Evolutionary conservation across 2,888 invertebrate species (phyloP).

Genomic region (Noctua fimbriata): DNA sequence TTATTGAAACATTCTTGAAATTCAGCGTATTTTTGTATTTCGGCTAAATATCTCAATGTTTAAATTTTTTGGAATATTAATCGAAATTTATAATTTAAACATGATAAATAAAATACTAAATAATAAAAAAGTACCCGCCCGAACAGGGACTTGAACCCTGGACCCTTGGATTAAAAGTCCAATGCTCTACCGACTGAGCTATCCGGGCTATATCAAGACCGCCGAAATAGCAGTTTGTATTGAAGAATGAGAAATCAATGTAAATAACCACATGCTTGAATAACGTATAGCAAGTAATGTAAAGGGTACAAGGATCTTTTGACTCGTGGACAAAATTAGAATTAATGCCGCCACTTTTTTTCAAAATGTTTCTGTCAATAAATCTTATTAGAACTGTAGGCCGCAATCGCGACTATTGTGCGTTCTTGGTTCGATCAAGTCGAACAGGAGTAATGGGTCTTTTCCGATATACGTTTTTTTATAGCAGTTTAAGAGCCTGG

Average conservation of each 20-base stretch:
- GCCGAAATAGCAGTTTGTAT: constrained; percentile 16
- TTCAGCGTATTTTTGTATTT: background rate
- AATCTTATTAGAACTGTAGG: background rate
- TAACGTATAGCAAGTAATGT: background rate
- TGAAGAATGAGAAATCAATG: background rate
- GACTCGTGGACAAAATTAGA: background rate
- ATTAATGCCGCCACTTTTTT: background rate
- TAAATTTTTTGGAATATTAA: background rate
- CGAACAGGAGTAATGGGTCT: background rate
- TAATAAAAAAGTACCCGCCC: constrained; percentile 82
- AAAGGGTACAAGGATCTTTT: background rate
- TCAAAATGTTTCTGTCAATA: background rate
- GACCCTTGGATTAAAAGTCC: constrained; percentile 95
- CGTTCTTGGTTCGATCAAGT: background rate
- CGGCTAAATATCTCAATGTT: background rate
- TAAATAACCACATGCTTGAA: background rate
- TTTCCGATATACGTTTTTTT: background rate
- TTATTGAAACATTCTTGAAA: background rate
- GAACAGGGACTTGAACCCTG: constrained; percentile 95
- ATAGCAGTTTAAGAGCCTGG: background rate
- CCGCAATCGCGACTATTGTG: background rate
- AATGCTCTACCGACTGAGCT: constrained; percentile 94
- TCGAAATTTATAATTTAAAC: background rate
- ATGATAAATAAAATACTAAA: background rate
- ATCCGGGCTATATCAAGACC: constrained; percentile 88